Percentiles rank a stretch among this genome's conserved stretches.
Evolutionary conservation across 2,888 invertebrate genomes (phyloP).

Genomic region (Blomia tropicalis): DNA sequence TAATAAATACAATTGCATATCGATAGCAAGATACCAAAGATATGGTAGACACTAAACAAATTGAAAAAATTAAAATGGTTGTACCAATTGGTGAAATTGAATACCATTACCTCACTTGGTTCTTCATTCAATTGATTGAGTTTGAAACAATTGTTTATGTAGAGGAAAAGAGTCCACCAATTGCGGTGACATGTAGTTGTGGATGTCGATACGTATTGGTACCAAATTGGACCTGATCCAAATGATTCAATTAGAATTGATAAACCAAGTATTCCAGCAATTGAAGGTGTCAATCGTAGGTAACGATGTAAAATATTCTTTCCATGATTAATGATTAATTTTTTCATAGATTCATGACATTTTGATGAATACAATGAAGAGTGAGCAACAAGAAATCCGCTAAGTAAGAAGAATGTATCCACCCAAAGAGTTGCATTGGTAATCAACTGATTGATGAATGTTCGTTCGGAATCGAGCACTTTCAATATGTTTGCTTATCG

Average conservation of each 20-base stretch:
- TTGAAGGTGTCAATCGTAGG: conserved; percentile 20
- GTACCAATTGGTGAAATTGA: not conserved
- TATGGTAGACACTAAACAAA: conserved; percentile 11
- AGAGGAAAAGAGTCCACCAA: conserved; percentile 18
- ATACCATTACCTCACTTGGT: conserved; percentile 3
- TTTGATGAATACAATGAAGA: not conserved
- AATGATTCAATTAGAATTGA: conserved; percentile 16
- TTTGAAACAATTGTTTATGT: conserved; percentile 18
- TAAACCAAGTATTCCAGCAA: conserved; percentile 6
- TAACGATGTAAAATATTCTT: conserved; percentile 18
- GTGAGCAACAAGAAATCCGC: conserved; percentile 18
- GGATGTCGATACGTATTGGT: not conserved
- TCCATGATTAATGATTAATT: not conserved
- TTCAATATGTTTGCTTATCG: conserved; percentile 15
- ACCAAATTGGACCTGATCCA: conserved; percentile 19
- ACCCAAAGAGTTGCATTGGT: conserved; percentile 23
- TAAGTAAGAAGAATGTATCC: conserved; percentile 21
- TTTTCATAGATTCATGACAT: not conserved
- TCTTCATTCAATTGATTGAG: conserved; percentile 13
- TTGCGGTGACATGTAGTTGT: conserved; percentile 16
- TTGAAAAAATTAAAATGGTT: not conserved
- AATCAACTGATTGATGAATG: conserved; percentile 16
- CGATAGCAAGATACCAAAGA: conserved; percentile 22
- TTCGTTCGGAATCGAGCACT: conserved; percentile 1
- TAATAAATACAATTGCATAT: conserved; percentile 20